A percentile compares a stretch with the other conserved stretches of the same genome.
Conservation (phyloP, 2,113 vertebrate genomes). For the Cyprinodon variegatus region DNA sequence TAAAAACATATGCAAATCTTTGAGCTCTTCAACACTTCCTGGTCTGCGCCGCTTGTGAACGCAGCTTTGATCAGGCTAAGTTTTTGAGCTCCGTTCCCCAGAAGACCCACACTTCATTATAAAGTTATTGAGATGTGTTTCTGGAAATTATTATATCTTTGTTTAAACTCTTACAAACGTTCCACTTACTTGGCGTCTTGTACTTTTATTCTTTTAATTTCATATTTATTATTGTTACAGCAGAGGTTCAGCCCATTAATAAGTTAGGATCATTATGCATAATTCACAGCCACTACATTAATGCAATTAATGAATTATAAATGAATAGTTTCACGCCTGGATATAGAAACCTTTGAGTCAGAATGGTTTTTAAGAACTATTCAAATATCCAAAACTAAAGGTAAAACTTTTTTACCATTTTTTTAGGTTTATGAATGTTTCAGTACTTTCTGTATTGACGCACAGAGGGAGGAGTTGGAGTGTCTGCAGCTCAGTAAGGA, state of each 20-base stretch:
- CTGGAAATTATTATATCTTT: constrained; percentile 8
- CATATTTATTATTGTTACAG: constrained; percentile 29
- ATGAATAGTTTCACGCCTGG: neutral
- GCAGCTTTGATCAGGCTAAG: constrained; percentile 8
- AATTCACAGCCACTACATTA: constrained; percentile 17
- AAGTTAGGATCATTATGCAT: constrained; percentile 27
- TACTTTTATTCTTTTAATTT: constrained; percentile 27
- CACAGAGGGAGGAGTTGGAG: neutral
- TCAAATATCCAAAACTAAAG: constrained; percentile 12
- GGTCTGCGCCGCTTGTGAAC: constrained; percentile 1
- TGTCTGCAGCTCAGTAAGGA: neutral
- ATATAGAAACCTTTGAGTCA: constrained; percentile 1
- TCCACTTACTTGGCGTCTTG: constrained; percentile 11
- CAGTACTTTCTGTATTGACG: neutral
- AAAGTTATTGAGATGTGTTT: neutral
- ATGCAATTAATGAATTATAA: constrained; percentile 27
- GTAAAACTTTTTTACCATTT: constrained; percentile 18
- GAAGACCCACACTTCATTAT: neutral
- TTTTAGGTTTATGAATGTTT: neutral
- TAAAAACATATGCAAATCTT: constrained; percentile 10
- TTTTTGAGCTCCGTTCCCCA: neutral
- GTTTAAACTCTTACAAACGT: constrained; percentile 2
- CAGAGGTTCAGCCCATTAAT: constrained; percentile 28
- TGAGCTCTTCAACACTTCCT: constrained; percentile 15
- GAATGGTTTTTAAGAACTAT: neutral